Base-by-base conservation (phyloP, 2,113 vertebrate genomes). In the Cygnus buccinator region DNA sequence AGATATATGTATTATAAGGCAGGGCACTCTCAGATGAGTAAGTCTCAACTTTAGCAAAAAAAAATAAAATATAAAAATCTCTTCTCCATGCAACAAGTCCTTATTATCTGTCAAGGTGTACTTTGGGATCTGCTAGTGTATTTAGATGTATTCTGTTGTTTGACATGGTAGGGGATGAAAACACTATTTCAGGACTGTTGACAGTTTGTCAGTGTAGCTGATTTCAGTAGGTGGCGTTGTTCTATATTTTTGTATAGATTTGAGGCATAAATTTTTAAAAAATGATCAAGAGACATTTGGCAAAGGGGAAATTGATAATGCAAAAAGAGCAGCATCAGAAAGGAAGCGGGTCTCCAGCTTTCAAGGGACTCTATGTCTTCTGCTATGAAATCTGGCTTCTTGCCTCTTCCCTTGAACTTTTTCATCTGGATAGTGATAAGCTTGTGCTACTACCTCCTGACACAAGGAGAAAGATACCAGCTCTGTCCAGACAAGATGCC, bases 181-280 rank as follows among this genome's bases (percentile, higher is more conserved):
- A 82, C 66, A 57, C 75, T 95, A 48, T 93, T 95, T 95, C 70
- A 87, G 92, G 52, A 78, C 43, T 81, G 88, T 67, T 96, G 92
- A 93, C 94, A 93, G 57, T 92, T 97, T 89, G 93, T 96, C 88
- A 96, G 39, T 85, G 72, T 61, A 93, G 90, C 59, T 84, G 88
- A 84, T 95, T 94, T 95, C 76, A 85, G 88, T 55, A 84, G 68
- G 79, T 77, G 67, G 39, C 35, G 89, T 96, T 94, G 76, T 93
- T 95, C 83, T 89, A 3, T 88, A 59, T 63, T 91, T 93, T 82
- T 90, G 9, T 25, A 43, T 92, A 75, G 57, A 48, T 37, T 54
- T 28, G 43, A 75, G 48, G 41, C 25, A 67, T 3, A 58, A 13
- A 1, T 52, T 89, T 72, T 67, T n/a, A 1, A 2, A 54, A 65